These are phyloP conservation scores for Drosophila hamatofila DNA, from an alignment of 2,888 invertebrate genomes.

Conservation along the genomic window DNA sequence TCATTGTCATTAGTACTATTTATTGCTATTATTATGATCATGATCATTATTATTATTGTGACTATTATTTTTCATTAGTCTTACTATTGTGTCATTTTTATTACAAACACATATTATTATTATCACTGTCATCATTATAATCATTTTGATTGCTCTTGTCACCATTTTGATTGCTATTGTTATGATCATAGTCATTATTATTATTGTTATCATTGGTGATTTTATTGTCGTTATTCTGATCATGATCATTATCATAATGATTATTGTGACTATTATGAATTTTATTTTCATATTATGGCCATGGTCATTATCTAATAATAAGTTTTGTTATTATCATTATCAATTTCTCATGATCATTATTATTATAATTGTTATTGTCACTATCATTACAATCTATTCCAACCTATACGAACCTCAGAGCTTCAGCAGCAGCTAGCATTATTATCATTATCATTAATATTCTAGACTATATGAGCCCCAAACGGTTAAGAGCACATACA, in stretches of 20 bases:
- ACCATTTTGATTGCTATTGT: neutral
- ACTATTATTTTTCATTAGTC: neutral
- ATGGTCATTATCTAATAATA: neutral
- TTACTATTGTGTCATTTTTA: neutral
- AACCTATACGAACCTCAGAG: neutral
- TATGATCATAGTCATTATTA: neutral
- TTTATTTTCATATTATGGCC: neutral
- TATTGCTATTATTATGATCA: no score
- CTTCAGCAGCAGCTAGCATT: neutral
- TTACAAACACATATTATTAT: neutral
- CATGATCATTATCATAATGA: neutral
- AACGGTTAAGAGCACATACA: neutral
- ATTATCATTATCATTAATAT: slow-evolving; percentile 3
- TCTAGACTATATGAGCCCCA: neutral
- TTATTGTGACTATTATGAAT: neutral
- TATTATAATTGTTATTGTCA: neutral
- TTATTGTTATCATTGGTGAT: neutral
- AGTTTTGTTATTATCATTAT: neutral
- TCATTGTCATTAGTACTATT: no score
- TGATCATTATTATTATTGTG: no score
- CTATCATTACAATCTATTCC: neutral
- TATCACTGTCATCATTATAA: neutral
- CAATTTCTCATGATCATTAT: neutral
- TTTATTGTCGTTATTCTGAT: neutral
- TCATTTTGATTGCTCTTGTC: neutral